Conservation (phyloP, 2,888 invertebrate genomes). For the Polymixis flavicincta region DNA sequence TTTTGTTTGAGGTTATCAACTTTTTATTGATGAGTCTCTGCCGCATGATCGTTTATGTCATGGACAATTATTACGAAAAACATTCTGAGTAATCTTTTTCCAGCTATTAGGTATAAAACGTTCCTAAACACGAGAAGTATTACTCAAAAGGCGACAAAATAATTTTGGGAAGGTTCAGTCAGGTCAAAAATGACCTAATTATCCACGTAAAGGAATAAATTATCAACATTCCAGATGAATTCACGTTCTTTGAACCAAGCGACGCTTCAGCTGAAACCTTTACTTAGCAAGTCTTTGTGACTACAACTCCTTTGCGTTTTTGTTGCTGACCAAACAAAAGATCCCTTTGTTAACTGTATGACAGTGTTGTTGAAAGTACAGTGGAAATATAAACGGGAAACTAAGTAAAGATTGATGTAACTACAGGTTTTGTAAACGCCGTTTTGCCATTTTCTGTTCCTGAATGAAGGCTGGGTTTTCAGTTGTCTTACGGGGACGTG, state of each 20-base stretch:
- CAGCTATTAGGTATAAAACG: too few species aligned
- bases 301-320: background rate
- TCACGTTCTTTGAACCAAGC: background rate
- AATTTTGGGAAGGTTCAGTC: background rate
- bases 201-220: background rate
- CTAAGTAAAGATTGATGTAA: background rate
- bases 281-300: background rate
- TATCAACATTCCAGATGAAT: too few species aligned
- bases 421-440: too few species aligned
- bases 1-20: background rate
- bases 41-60: background rate
- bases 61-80: too few species aligned
- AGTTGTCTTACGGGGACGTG: too few species aligned
- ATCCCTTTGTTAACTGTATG: background rate
- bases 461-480: background rate
- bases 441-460: background rate
- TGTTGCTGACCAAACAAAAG: background rate
- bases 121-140: background rate
- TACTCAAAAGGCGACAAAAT: background rate
- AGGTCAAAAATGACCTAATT: too few species aligned
- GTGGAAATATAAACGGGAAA: background rate
- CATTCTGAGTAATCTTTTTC: background rate
- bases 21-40: too few species aligned
- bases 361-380: background rate
- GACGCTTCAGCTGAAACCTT: background rate